phyloP scores from a whole-genome alignment of 2,113 vertebrate species.

The Sapajus apella region DNA sequence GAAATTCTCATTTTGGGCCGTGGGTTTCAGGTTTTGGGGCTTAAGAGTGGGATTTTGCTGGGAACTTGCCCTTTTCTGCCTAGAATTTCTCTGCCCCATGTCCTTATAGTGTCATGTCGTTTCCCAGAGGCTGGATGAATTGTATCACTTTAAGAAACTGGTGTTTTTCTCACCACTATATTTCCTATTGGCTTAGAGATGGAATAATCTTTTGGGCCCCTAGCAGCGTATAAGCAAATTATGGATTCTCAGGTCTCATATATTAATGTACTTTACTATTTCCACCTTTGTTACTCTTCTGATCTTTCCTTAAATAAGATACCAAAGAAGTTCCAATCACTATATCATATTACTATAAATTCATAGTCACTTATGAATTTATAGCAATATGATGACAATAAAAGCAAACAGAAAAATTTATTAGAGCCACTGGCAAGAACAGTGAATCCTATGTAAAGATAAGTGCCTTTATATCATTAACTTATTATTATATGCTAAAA shows the following conservation, averaged over 20 bases:
- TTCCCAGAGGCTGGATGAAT: not conserved
- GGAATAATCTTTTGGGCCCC: not conserved
- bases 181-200: not conserved
- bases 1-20: no score
- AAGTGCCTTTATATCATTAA: not conserved
- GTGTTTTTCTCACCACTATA: not conserved
- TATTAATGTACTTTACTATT: not conserved
- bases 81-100: no score
- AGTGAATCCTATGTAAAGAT: not conserved
- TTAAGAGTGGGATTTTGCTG: no score
- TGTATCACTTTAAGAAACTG: not conserved
- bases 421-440: not conserved
- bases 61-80: no score
- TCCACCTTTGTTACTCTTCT: not conserved
- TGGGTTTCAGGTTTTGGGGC: no score
- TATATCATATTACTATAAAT: not conserved
- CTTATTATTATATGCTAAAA: not conserved
- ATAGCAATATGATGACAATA: not conserved
- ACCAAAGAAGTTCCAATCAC: not conserved
- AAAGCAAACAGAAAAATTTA: not conserved
- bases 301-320: not conserved
- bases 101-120: not conserved
- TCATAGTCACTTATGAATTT: not conserved
- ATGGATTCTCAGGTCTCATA: not conserved
- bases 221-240: not conserved